Evolutionary conservation across 2,888 invertebrate genomes (phyloP).

Genomic region (Chymomyza procnemis): DNA sequence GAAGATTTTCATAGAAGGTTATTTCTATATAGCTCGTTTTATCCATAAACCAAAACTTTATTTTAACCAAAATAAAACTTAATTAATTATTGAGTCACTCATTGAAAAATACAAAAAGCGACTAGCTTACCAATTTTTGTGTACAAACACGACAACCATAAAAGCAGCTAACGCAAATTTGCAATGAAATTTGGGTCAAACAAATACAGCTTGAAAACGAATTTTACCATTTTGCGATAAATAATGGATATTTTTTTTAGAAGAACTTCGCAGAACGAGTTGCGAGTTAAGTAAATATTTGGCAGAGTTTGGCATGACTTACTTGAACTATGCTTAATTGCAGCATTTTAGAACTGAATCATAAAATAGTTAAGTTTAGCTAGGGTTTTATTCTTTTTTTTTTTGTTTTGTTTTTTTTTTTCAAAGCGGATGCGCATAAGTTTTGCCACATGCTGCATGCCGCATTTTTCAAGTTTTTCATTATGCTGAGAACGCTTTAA

Average conservation of each 20-base stretch:
- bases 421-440: constrained; percentile 18
- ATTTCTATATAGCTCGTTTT: too few species aligned
- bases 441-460: constrained; percentile 19
- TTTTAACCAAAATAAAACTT: not conserved
- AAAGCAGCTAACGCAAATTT: not conserved
- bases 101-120: too few species aligned
- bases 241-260: too few species aligned
- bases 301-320: too few species aligned
- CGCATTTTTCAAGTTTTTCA: constrained; percentile 16
- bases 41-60: not conserved
- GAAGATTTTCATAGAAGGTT: too few species aligned
- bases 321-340: too few species aligned
- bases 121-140: too few species aligned
- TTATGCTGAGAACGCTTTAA: constrained; percentile 52
- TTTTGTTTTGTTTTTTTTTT: constrained; percentile 13
- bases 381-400: too few species aligned
- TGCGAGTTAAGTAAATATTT: too few species aligned
- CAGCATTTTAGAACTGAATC: too few species aligned
- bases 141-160: not conserved
- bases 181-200: not conserved
- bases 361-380: not conserved
- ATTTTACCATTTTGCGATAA: not conserved
- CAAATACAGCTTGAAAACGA: not conserved
- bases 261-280: constrained; percentile 16
- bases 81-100: not conserved